phyloP scores from a whole-genome alignment of 2,797 vertebrate species.

The Dromococcyx pavoninus region DNA sequence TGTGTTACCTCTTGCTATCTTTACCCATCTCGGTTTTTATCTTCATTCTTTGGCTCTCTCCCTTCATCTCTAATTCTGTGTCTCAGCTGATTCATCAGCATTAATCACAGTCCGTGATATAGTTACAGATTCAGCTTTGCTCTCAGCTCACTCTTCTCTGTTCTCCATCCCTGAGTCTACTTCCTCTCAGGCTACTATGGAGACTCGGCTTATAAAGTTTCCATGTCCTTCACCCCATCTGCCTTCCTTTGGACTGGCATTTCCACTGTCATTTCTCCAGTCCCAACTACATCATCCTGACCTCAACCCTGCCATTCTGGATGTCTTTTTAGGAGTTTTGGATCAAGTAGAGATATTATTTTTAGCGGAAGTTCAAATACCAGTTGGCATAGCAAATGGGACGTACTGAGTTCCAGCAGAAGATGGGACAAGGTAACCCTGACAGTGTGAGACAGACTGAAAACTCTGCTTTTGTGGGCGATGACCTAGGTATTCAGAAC shows the following conservation, averaged over 20 bases:
- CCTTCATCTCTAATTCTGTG: not conserved
- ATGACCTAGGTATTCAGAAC: not conserved
- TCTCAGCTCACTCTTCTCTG: not conserved
- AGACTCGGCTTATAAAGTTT: not conserved
- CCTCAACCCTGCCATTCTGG: not conserved
- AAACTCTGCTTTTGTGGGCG: not conserved
- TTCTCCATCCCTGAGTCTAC: not conserved
- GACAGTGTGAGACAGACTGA: not conserved
- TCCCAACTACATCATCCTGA: not conserved
- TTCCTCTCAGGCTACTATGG: accelerated
- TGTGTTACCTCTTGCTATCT: not conserved
- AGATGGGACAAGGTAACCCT: not conserved
- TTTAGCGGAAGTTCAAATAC: not conserved
- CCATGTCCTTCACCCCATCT: not conserved
- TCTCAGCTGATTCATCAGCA: not conserved
- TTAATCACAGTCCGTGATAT: not conserved
- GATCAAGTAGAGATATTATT: not conserved
- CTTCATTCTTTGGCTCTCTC: not conserved
- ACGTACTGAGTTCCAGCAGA: not conserved
- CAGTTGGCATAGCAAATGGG: not conserved
- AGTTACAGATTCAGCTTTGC: not conserved
- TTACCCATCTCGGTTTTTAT: not conserved
- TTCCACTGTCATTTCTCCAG: not conserved
- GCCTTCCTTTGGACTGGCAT: not conserved
- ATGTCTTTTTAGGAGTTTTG: not conserved